Evolutionary conservation across 2,888 invertebrate species (phyloP).

Genomic region (Lepetodrilus schrolli): DNA sequence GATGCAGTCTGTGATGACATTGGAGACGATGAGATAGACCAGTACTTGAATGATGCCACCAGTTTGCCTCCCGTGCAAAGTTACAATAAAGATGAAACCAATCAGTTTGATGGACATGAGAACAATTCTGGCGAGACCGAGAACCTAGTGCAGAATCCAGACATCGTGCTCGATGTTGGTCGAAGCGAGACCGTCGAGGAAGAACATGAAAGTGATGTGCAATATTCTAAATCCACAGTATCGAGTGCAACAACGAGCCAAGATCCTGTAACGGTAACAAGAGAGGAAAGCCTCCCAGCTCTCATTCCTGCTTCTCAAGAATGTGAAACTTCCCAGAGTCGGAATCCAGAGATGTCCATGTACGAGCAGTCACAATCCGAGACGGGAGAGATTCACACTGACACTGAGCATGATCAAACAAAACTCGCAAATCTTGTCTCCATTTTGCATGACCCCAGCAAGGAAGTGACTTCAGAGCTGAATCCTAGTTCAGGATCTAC

Average conservation of each 20-base stretch:
- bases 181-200: background rate
- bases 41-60: conserved; percentile 49
- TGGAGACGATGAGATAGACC: conserved; percentile 53
- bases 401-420: background rate
- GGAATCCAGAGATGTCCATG: too few relatives aligned
- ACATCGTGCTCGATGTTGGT: conserved; percentile 9
- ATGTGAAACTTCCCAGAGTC: background rate
- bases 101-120: background rate
- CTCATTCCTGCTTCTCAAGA: background rate
- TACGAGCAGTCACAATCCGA: background rate
- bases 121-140: background rate
- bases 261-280: too few relatives aligned
- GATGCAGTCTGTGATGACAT: conserved; percentile 42
- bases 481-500: background rate
- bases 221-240: background rate
- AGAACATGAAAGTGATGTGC: background rate
- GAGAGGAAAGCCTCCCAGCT: background rate
- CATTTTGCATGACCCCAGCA: too few relatives aligned
- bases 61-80: background rate
- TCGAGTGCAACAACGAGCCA: background rate
- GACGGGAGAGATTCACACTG: background rate
- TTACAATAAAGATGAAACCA: background rate
- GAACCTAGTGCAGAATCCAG: background rate
- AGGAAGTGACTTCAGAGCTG: background rate
- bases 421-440: background rate